phyloP scores from a whole-genome alignment of 1,140 invertebrate genomes.

The Melitaea cinxia region DNA sequence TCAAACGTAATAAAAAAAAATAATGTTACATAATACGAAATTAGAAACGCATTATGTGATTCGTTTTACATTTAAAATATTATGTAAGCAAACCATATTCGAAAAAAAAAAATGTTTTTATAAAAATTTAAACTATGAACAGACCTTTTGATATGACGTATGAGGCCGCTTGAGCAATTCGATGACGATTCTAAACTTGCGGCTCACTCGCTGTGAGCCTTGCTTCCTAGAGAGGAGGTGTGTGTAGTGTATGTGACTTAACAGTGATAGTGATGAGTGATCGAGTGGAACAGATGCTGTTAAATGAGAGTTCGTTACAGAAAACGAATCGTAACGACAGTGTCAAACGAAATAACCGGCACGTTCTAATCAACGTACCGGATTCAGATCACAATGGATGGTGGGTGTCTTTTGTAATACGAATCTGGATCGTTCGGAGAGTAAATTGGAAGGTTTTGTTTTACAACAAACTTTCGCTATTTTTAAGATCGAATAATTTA shows the following conservation, averaged over 20 bases:
- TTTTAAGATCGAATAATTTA: too few species aligned
- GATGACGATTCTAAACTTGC: conserved; percentile 37
- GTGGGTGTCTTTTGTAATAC: conserved; percentile 35
- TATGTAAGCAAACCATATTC: too few species aligned
- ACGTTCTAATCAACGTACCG: conserved; percentile 62
- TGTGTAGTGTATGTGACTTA: conserved; percentile 5
- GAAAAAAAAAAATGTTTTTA: too few species aligned
- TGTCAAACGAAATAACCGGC: conserved; percentile 47
- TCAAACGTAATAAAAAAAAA: too few species aligned
- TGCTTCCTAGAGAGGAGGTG: conserved; percentile 37
- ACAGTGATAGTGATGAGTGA: conserved; percentile 38
- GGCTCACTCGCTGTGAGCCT: conserved; percentile 30
- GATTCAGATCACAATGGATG: conserved; percentile 50
- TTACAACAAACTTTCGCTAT: not conserved
- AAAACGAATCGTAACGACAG: conserved; percentile 42
- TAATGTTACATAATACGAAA: too few species aligned
- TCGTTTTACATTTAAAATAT: not conserved
- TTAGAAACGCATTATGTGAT: too few species aligned
- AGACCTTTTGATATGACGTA: conserved; percentile 41
- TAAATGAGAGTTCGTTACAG: conserved; percentile 60
- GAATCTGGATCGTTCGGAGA: conserved; percentile 3
- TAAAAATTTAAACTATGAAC: conserved; percentile 24
- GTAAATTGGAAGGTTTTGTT: not conserved
- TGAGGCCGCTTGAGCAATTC: conserved; percentile 42
- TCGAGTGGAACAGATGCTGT: conserved; percentile 55